Conservation (phyloP, 2,888 invertebrate species). For the Germaria angustata region DNA sequence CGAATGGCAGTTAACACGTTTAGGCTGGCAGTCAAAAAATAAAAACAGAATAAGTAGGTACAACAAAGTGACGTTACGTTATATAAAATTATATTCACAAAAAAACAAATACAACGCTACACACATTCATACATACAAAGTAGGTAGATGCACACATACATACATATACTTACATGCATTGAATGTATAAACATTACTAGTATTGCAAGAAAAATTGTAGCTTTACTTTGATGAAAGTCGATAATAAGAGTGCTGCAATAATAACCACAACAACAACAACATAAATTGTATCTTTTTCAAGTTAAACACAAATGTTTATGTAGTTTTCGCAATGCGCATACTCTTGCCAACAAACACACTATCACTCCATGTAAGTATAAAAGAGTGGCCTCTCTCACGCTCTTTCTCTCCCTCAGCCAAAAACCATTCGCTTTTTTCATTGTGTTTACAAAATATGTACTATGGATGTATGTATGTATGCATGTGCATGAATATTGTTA, state of each 20-base stretch:
- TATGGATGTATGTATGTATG: too few species aligned
- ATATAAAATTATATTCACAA: slow-evolving; percentile 51
- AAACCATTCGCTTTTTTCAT: background rate
- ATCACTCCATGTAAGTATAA: background rate
- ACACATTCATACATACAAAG: background rate
- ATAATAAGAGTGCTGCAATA: slow-evolving; percentile 32
- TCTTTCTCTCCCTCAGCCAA: background rate
- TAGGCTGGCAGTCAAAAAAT: slow-evolving; percentile 49
- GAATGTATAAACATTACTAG: slow-evolving; percentile 26
- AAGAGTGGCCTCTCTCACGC: background rate
- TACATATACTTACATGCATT: background rate
- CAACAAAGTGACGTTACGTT: slow-evolving; percentile 64
- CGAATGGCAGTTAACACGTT: slow-evolving; percentile 61
- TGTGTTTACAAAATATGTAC: slow-evolving; percentile 28
- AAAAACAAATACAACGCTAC: background rate
- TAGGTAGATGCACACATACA: background rate
- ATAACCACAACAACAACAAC: slow-evolving; percentile 19
- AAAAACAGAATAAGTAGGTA: slow-evolving; percentile 12
- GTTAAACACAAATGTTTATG: slow-evolving; percentile 46
- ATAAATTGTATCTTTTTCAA: slow-evolving; percentile 42
- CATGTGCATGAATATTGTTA: too few species aligned
- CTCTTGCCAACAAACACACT: slow-evolving; percentile 22
- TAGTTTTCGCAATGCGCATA: slow-evolving; percentile 56
- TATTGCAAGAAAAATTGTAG: slow-evolving; percentile 39
- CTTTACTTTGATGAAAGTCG: slow-evolving; percentile 45